phyloP scores from a whole-genome alignment of 2,888 invertebrate species.

The Hydraecia micacea region DNA sequence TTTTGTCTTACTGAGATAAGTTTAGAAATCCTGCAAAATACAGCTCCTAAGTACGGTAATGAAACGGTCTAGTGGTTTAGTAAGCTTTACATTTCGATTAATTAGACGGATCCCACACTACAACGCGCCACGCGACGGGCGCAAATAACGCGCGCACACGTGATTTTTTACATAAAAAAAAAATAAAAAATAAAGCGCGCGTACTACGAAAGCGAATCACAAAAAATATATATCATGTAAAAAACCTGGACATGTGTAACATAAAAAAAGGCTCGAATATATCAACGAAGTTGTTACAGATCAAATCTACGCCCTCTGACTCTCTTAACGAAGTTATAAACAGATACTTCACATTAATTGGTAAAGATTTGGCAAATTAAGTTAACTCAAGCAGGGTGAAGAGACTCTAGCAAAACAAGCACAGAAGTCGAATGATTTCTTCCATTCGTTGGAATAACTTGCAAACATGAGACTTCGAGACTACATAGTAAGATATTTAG shows the following conservation, averaged over 20 bases:
- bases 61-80: neutral
- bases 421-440: neutral
- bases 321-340: too few species aligned
- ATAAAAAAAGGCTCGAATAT: neutral
- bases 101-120: neutral
- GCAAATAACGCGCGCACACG: neutral
- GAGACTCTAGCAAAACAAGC: neutral
- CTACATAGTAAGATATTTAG: neutral
- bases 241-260: neutral
- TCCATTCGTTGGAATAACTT: neutral
- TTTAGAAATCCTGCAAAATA: neutral
- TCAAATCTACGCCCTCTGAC: neutral
- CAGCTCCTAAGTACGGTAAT: too few species aligned
- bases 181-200: neutral
- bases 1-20: conserved; percentile 2
- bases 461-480: neutral
- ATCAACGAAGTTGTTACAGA: neutral
- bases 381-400: neutral
- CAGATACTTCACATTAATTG: neutral
- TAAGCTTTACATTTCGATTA: neutral
- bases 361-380: neutral
- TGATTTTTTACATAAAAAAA: neutral
- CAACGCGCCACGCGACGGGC: neutral
- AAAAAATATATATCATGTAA: neutral
- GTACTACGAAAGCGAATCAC: neutral